These are phyloP conservation scores for Amblyornis subalaris DNA, from an alignment of 2,113 vertebrate species.

Conservation along the genomic window DNA sequence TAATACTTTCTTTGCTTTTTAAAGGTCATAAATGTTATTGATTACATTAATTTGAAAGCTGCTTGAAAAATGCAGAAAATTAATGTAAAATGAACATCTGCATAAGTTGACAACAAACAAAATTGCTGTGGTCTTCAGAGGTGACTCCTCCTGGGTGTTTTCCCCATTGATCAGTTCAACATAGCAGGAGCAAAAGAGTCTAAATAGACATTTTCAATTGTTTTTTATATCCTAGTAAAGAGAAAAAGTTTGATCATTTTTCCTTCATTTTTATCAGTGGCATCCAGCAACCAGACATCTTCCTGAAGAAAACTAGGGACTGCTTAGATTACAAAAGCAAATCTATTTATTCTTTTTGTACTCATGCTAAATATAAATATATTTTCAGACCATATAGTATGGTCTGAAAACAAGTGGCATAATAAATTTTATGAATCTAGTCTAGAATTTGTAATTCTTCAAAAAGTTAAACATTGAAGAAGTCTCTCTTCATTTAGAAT, in stretches of 20 bases:
- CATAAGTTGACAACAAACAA: neutral
- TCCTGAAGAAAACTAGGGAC: neutral
- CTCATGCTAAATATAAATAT: neutral
- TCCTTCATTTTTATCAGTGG: neutral
- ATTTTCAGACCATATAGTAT: neutral
- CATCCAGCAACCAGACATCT: neutral
- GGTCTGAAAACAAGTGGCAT: fast-evolving
- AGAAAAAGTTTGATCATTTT: neutral
- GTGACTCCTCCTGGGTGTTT: neutral
- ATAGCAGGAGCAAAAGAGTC: neutral
- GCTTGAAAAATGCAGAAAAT: neutral
- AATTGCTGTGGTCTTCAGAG: neutral
- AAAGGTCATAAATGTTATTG: neutral
- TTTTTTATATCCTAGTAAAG: neutral
- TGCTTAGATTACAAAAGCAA: neutral
- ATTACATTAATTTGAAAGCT: constrained; percentile 1
- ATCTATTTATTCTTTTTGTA: neutral
- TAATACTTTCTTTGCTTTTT: neutral
- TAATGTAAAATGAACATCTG: neutral
- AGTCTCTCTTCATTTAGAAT: neutral
- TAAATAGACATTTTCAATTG: neutral
- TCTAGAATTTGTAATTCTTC: neutral
- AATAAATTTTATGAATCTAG: neutral
- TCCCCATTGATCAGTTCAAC: neutral
- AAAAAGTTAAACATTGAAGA: neutral